A percentile compares a stretch with the other conserved stretches of the same genome.
phyloP scores from a whole-genome alignment of 2,797 vertebrate genomes.

The Heterohyrax brucei region DNA sequence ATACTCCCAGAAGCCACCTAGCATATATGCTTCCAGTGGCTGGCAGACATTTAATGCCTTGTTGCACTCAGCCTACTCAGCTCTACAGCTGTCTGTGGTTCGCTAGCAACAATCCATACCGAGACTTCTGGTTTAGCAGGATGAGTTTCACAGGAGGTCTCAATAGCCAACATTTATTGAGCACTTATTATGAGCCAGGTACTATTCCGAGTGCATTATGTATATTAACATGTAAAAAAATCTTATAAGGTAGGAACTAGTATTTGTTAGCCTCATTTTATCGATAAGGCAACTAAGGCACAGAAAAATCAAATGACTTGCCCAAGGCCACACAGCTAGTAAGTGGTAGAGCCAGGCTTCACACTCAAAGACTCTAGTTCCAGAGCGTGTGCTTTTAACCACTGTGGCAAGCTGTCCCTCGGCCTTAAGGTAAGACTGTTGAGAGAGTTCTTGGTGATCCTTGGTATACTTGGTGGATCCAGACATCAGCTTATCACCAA shows the following conservation, averaged over 20 bases:
- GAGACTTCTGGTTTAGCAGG: background rate
- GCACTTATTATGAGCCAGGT: constrained; percentile 17
- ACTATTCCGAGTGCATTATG: background rate
- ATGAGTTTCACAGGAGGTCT: background rate
- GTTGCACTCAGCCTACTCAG: constrained; percentile 19
- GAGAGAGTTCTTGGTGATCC: background rate
- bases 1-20: constrained; percentile 63
- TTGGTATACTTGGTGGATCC: background rate
- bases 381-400: background rate
- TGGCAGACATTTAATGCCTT: constrained; percentile 45
- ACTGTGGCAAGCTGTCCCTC: background rate
- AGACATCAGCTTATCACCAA: background rate
- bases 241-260: background rate
- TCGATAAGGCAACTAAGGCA: constrained; percentile 18
- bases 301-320: constrained; percentile 15
- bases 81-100: constrained; percentile 14
- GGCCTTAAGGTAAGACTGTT: background rate
- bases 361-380: background rate
- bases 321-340: background rate
- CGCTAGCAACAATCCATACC: background rate
- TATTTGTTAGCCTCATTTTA: constrained; percentile 22
- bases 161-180: constrained; percentile 5
- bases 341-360: background rate
- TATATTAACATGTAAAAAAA: background rate
- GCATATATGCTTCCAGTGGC: constrained; percentile 46